Conservation (phyloP, 2,797 vertebrate species). For the Lateolabrax maculatus region DNA sequence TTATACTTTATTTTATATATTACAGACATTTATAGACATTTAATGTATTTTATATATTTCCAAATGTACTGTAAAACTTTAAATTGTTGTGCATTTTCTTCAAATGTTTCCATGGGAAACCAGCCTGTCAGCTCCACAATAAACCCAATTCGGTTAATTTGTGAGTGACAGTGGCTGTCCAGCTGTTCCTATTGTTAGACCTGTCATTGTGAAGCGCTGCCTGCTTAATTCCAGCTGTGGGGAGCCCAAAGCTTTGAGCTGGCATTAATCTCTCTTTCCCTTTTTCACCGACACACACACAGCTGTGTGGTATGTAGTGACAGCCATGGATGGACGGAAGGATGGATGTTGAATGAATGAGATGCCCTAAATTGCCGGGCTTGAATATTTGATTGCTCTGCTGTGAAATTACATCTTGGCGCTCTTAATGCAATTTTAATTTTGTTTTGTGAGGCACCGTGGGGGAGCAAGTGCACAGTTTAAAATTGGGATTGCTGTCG, state of each 20-base stretch:
- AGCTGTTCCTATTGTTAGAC: conserved; percentile 82
- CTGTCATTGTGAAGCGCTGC: conserved; percentile 70
- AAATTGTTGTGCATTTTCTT: neutral
- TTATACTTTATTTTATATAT: neutral
- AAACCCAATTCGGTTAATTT: conserved; percentile 45
- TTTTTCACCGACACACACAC: conserved; percentile 70
- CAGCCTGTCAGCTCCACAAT: conserved; percentile 53
- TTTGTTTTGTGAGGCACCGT: conserved; percentile 86
- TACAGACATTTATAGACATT: neutral
- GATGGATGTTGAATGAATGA: conserved; percentile 86
- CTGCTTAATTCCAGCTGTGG: conserved; percentile 79
- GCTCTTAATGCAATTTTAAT: conserved; percentile 89
- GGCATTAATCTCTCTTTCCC: conserved; percentile 74
- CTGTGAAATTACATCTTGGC: conserved; percentile 88
- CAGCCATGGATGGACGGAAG: conserved; percentile 88
- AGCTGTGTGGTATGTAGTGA: conserved; percentile 84
- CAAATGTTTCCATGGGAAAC: neutral
- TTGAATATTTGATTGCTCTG: conserved; percentile 89
- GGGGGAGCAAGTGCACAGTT: conserved; percentile 78
- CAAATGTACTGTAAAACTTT: conserved; percentile 25
- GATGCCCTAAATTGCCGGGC: conserved; percentile 88
- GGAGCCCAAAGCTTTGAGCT: conserved; percentile 74
- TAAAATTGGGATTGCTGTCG: conserved; percentile 85
- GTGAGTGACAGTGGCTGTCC: conserved; percentile 78
- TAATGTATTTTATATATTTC: neutral